Base-by-base conservation (phyloP, 2,888 invertebrate genomes). In the Idaea straminata region DNA sequence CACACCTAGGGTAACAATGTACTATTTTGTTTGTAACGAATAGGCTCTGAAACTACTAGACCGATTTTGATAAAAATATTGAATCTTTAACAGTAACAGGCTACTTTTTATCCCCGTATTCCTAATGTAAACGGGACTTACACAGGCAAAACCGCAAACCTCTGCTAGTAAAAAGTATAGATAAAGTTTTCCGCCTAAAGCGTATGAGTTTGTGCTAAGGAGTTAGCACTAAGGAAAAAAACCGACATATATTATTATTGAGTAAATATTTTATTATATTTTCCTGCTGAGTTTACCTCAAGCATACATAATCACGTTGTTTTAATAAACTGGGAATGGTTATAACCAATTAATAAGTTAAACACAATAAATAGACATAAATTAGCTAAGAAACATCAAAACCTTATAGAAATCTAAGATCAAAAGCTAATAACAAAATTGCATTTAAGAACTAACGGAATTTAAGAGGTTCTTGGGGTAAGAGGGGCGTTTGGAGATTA, bases 231-330 rank as follows among this genome's bases (percentile, higher is more conserved):
- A 47, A 47, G 13, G 6, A 47, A 47, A 47, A 47, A 7, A 4
- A 47, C 0, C 7, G 5, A 4, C 5, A 13, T 7, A 47, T 47
- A 47, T 47, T 47, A 47, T 13, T 25, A 47, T 47, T 4, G 13
- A 13, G 13, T 13, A 47, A 13, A 47, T 47, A 47, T 47, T 47
- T 47, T 47, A 47, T 47, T 7, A 47, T 13, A 13, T 6, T 47
- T 7, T 47, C 47, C 7, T 47, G 47, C 47, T 47, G 13, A 47
- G 47, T 47, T 47, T 13, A 47, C 13, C 13, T 47, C 47, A 59
- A 65, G 62, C 62, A 65, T 68, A 70, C 63, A 66, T 61, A 67
- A 62, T 66, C 61, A 62, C 65, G 65, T 65, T 67, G 47, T 47
- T 47, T 47, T 47, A 10, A 69, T 66, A 65, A 59, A 63, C 62